Percentiles rank a stretch among this genome's conserved stretches.
Conservation (phyloP, 2,888 invertebrate genomes). For the Calliopum simillimum region DNA sequence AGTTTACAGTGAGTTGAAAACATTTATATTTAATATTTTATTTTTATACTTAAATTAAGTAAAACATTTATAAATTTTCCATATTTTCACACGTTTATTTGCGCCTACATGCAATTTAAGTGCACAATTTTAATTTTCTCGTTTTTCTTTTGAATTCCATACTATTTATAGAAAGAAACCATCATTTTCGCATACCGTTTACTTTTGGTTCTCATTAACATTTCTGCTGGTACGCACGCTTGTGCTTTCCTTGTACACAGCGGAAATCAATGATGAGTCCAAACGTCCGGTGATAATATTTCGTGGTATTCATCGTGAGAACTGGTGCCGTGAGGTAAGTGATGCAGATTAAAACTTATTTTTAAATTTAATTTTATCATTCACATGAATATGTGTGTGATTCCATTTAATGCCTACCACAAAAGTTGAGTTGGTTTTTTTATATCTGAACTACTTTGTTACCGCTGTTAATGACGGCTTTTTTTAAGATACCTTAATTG, state of each 20-base stretch:
- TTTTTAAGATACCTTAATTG: too few species aligned
- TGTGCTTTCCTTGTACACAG: constrained; percentile 70
- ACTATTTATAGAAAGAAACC: constrained; percentile 58
- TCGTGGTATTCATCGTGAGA: constrained; percentile 65
- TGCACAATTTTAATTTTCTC: neutral
- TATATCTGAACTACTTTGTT: too few species aligned
- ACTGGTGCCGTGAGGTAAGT: constrained; percentile 68
- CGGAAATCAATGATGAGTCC: constrained; percentile 71
- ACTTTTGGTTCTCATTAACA: constrained; percentile 72
- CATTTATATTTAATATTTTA: too few species aligned
- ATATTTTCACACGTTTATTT: too few species aligned
- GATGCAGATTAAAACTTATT: too few species aligned
- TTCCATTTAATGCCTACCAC: too few species aligned
- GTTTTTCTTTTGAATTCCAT: neutral
- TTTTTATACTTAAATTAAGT: constrained; percentile 14
- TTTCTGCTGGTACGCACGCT: constrained; percentile 71
- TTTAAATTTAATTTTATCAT: too few species aligned
- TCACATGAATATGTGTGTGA: too few species aligned
- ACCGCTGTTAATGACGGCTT: too few species aligned
- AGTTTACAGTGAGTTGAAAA: constrained; percentile 66
- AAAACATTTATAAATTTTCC: neutral
- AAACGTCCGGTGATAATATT: constrained; percentile 65
- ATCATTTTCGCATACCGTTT: constrained; percentile 66
- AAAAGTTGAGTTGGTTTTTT: too few species aligned
- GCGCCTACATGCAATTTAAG: too few species aligned